Evolutionary conservation across 2,797 vertebrate species (phyloP).

Genomic region (Thunnus albacares): DNA sequence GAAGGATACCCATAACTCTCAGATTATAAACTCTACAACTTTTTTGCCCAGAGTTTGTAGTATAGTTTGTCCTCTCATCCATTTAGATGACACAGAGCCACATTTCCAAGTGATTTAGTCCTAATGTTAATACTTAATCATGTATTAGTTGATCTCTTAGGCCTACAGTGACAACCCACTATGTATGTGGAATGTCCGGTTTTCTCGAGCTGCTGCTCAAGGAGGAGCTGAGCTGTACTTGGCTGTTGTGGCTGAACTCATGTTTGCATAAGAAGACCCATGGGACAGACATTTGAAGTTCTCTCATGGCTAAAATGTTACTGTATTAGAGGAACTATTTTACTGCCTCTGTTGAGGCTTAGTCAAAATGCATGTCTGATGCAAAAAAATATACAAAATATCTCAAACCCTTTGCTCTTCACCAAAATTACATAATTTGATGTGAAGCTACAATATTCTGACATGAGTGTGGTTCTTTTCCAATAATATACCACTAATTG

Average conservation of each 20-base stretch:
- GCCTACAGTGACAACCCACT: constrained; percentile 68
- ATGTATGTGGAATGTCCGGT: constrained; percentile 81
- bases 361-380: neutral
- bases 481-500: neutral
- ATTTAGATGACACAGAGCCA: constrained; percentile 13
- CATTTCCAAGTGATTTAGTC: constrained; percentile 15
- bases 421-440: neutral
- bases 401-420: neutral
- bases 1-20: neutral
- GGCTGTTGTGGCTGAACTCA: constrained; percentile 53
- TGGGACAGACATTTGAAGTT: constrained; percentile 64
- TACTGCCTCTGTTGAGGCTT: constrained; percentile 2
- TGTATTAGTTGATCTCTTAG: constrained; percentile 74
- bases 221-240: constrained; percentile 60
- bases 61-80: neutral
- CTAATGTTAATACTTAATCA: constrained; percentile 34
- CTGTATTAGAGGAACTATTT: constrained; percentile 40
- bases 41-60: neutral
- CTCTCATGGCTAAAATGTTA: constrained; percentile 51
- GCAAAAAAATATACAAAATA: neutral
- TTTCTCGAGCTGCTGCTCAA: constrained; percentile 55
- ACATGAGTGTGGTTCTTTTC: constrained; percentile 19
- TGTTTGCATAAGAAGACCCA: constrained; percentile 71
- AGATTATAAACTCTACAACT: neutral
- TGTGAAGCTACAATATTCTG: neutral